Conservation (phyloP, 2,797 vertebrate genomes). For the Pangasius djambal region DNA sequence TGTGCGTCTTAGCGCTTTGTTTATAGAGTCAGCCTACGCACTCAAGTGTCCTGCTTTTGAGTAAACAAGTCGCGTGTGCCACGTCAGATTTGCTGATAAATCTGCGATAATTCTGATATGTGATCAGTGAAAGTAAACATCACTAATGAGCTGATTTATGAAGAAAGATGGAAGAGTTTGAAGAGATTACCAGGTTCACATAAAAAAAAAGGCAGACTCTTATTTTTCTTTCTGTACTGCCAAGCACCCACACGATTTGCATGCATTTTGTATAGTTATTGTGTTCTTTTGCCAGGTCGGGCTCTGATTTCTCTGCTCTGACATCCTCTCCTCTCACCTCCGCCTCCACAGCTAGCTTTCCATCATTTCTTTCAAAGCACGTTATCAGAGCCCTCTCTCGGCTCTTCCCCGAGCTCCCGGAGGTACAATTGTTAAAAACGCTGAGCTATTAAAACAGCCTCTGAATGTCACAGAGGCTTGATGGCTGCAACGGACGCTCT, state of each 20-base stretch:
- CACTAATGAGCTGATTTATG: background rate
- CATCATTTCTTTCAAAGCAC: slow-evolving; percentile 62
- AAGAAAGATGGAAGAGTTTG: background rate
- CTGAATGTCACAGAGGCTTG: slow-evolving; percentile 21
- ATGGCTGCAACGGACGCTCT: slow-evolving; percentile 58
- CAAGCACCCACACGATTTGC: slow-evolving; percentile 47
- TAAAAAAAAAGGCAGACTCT: too few relatives aligned
- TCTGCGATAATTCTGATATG: background rate
- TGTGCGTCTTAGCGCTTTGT: slow-evolving; percentile 15
- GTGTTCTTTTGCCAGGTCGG: slow-evolving; percentile 30
- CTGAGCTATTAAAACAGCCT: slow-evolving; percentile 33
- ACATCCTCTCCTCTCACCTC: slow-evolving; percentile 53
- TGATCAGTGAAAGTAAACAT: slow-evolving; percentile 28
- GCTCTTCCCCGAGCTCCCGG: slow-evolving; percentile 52
- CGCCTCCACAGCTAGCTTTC: slow-evolving; percentile 51
- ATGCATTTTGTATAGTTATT: slow-evolving; percentile 43
- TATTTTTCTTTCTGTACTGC: background rate
- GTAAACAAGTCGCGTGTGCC: slow-evolving; percentile 40
- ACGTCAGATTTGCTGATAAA: background rate
- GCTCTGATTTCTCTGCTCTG: slow-evolving; percentile 40
- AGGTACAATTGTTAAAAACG: slow-evolving; percentile 40
- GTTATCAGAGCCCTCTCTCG: slow-evolving; percentile 68
- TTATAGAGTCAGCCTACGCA: slow-evolving; percentile 28
- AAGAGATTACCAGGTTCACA: background rate
- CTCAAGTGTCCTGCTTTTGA: slow-evolving; percentile 12